These are phyloP conservation scores for Carassius gibelio DNA, from an alignment of 2,113 vertebrate genomes.

Conservation along the genomic window DNA sequence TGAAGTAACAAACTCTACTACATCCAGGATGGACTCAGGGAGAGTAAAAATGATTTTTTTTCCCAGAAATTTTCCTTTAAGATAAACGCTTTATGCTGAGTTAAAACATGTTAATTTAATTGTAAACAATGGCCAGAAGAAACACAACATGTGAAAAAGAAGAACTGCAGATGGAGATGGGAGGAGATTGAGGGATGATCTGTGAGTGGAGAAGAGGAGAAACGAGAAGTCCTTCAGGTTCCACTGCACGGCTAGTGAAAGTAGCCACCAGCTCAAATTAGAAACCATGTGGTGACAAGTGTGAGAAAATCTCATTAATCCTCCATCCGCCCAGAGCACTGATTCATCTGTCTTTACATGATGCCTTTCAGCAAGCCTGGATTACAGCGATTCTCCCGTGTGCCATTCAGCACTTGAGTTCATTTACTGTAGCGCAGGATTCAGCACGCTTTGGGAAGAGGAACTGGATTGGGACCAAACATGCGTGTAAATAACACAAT, in stretches of 20 bases:
- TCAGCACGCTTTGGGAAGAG: neutral
- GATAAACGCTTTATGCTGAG: neutral
- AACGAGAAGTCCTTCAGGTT: constrained; percentile 43
- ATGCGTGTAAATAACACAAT: constrained; percentile 12
- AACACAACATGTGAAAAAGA: neutral
- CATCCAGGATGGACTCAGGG: too few species aligned
- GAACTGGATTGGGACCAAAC: constrained; percentile 26
- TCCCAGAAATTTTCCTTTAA: neutral
- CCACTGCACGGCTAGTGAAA: constrained; percentile 44
- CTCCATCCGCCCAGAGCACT: constrained; percentile 33
- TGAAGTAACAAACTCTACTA: too few species aligned
- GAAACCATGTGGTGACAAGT: constrained; percentile 42
- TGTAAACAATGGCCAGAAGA: neutral
- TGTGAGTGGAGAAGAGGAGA: neutral
- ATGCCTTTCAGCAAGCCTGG: constrained; percentile 13
- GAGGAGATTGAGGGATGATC: constrained; percentile 19
- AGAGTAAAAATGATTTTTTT: too few species aligned
- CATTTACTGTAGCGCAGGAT: neutral
- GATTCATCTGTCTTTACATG: constrained; percentile 39
- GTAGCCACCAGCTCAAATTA: constrained; percentile 44
- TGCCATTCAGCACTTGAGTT: constrained; percentile 4
- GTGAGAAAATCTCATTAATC: constrained; percentile 49
- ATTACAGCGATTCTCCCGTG: neutral
- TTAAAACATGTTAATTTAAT: neutral
- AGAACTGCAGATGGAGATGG: neutral